Base-by-base conservation (phyloP, 2,797 vertebrate genomes). In the Allobates femoralis region DNA sequence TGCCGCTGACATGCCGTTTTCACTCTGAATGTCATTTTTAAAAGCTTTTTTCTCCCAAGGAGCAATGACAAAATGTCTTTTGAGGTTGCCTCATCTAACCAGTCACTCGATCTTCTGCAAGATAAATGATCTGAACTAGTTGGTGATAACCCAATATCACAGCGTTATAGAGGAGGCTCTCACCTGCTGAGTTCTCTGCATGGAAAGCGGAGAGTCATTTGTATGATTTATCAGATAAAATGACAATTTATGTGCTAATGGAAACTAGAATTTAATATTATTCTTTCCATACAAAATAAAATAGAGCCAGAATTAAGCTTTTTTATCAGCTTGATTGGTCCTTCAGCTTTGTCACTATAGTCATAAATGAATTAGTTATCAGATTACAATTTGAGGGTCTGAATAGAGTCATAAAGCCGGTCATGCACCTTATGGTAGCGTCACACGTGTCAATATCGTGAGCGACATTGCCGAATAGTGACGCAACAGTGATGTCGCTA, bases 141-240 rank as follows among this genome's bases (percentile, higher is more conserved):
- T 37, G 30, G 15, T 28, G 16, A 66, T 15, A 23, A 2, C 26
- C 19, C 23, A 41, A 66, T 50, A 67, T 67, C 62, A 23, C 64
- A 21, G 18, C 28, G 16, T 37, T n/a, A 30, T 53, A 34, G 26
- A 46, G 3, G 23, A 69, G 62, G 28, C 26, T 34, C 21, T 67
- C 34, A 19, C 80, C 11, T 71, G 62, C 30, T 51, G 50, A 69
- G 46, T 69, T 16, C 26, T 46, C 80, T 32, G 21, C 21, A 82
- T 64, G 50, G 46, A 34, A 67, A 30, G 8, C 26, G 53, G n/a
- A 19, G 26, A 15, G 37, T 19, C 58, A 80, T 67, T 46, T 37
- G 30, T 79, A 37, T 81, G 23, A 41, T 30, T n/a, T 41, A 19
- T n/a, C 21, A 28, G 28, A 71, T 82, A 71, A 19, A 82, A 71